Conservation (phyloP, 2,888 invertebrate species). For the Osmoderma eremita region DNA sequence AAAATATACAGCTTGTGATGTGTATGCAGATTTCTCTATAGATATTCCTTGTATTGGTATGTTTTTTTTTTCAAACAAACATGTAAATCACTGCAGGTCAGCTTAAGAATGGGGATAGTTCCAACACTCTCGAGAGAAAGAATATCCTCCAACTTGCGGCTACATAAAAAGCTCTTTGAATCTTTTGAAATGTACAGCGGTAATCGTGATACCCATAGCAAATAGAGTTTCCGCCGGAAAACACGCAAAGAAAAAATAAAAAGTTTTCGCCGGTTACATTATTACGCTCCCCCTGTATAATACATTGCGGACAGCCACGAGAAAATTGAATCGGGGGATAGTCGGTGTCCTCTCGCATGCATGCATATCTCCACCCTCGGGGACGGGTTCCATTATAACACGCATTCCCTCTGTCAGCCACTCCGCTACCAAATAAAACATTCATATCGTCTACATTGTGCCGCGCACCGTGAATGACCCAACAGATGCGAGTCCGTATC, state of each 20-base stretch:
- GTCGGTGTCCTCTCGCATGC: constrained; percentile 53
- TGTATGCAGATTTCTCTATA: too few species aligned
- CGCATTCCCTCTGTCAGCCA: constrained; percentile 52
- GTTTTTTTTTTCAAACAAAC: too few species aligned
- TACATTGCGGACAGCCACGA: constrained; percentile 53
- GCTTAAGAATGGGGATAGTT: background rate
- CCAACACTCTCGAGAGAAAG: background rate
- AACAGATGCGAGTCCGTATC: constrained; percentile 50
- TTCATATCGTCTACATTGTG: constrained; percentile 53
- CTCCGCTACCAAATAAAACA: constrained; percentile 53
- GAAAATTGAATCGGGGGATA: constrained; percentile 56
- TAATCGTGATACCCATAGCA: constrained; percentile 25
- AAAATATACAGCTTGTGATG: too few species aligned
- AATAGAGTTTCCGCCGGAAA: constrained; percentile 33
- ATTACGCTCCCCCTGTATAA: constrained; percentile 50
- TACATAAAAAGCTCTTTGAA: constrained; percentile 35
- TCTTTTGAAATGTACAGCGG: constrained; percentile 30
- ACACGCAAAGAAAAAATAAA: constrained; percentile 33
- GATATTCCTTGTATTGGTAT: too few species aligned
- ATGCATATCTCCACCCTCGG: constrained; percentile 53
- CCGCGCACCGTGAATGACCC: constrained; percentile 49
- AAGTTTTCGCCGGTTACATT: constrained; percentile 44
- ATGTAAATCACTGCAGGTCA: too few species aligned
- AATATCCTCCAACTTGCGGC: constrained; percentile 4
- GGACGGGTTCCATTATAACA: constrained; percentile 54